Evolutionary conservation across 2,113 vertebrate genomes (phyloP).

Genomic region (Labeo rohita): DNA sequence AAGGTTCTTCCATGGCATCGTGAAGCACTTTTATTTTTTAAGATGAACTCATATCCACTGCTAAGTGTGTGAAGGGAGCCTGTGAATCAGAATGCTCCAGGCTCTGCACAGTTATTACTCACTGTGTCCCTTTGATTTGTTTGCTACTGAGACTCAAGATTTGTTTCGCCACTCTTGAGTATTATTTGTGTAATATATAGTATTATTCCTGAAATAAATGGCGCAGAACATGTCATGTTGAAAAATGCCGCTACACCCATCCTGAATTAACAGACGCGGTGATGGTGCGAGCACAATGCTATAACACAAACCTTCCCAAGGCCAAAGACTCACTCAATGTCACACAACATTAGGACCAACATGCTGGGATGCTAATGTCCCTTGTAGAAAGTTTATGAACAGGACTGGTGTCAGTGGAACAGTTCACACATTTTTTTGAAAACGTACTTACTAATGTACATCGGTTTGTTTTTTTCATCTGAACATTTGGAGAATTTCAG

Average conservation of each 20-base stretch:
- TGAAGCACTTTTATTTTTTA: no score
- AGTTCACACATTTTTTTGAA: background rate
- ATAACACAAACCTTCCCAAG: background rate
- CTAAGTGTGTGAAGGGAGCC: background rate
- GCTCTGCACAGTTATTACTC: background rate
- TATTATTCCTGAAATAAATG: conserved; percentile 18
- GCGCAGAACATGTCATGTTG: background rate
- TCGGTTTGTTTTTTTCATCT: background rate
- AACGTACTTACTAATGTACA: background rate
- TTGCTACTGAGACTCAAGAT: background rate
- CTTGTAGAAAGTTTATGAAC: conserved; percentile 6
- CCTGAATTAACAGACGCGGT: background rate
- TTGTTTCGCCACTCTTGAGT: background rate
- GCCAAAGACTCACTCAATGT: background rate
- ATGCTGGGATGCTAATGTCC: conserved; percentile 24
- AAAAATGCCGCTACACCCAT: background rate
- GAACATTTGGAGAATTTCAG: background rate
- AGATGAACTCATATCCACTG: background rate
- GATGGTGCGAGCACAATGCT: background rate
- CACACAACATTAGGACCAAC: conserved; percentile 28
- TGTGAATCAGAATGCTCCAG: conserved; percentile 3
- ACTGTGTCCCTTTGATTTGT: background rate
- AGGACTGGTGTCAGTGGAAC: background rate
- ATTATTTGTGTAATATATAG: conserved; percentile 14
- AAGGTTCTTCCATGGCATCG: no score